Evolutionary conservation across 2,113 vertebrate genomes (phyloP), one percentile per base, ranked within the genome.

Genomic region (Merops nubicus): DNA sequence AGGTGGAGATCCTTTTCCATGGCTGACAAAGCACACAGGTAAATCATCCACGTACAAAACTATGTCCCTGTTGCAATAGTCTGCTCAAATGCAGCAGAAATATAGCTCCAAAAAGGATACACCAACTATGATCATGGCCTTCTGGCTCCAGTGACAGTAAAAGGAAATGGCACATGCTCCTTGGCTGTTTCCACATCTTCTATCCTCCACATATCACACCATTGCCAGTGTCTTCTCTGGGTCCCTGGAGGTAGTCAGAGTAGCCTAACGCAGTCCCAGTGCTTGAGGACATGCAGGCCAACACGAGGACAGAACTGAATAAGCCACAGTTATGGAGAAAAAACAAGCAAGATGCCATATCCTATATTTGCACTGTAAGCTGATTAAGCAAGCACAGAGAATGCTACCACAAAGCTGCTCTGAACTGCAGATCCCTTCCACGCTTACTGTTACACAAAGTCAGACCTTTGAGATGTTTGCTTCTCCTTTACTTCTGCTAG

Each of bases 41-140:
- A 65, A 82, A 79, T 33, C 26, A 40, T 9, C 38, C 36, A 25
- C 1, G 1, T 12, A 16, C 11, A 87, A 63, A 89, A 33, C 11
- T 12, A 17, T 7, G n/a, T 33, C 40, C n/a, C 16, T 60, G 38
- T n/a, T 85, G 26, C 56, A 48, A 38, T 1, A 22, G 6, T 45
- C 45, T 82, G 40, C 9, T 64, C 34, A 56, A 82, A 68, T 33
- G 9, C 7, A 87, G 12, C 17, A 25, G 10, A 51, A 60, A 8
- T 31, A 34, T 4, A 50, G 26, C 28, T 67, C 31, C 25, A 63
- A 50, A 94, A 62, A 74, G 16, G 38, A 89, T 16, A 29, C 11
- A n/a, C 3, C 1, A 3, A 2, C 19, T 36, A 8, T 15, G 8
- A 48, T 9, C 16, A 9, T 0, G 8, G 15, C 29, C 15, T 65